Percentiles rank a stretch among this genome's conserved stretches.
These are phyloP conservation scores for Neodiprion virginianus DNA, from an alignment of 1,140 invertebrate species.

Conservation along the genomic window DNA sequence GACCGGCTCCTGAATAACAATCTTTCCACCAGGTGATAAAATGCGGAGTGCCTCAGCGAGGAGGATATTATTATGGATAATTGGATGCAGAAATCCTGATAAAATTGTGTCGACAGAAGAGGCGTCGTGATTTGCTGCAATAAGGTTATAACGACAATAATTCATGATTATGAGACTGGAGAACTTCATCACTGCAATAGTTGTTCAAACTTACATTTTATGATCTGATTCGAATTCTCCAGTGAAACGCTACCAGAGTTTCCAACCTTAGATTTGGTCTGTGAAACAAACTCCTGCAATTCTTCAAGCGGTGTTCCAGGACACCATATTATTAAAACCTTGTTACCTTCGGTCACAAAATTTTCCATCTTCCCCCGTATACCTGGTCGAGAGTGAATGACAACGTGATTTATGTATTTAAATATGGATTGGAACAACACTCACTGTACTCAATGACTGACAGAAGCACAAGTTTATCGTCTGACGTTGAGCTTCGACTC, in stretches of 20 bases:
- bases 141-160: too few species aligned
- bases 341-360: not conserved
- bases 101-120: slow-evolving; percentile 68
- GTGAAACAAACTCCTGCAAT: not conserved
- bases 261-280: not conserved
- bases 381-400: too few species aligned
- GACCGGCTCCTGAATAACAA: slow-evolving; percentile 42
- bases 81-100: slow-evolving; percentile 60
- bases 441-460: too few species aligned
- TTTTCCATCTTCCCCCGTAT: not conserved
- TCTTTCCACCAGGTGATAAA: slow-evolving; percentile 65
- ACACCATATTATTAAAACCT: not conserved
- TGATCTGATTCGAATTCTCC: not conserved
- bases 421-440: too few species aligned
- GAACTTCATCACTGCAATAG: not conserved
- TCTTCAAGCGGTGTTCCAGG: not conserved
- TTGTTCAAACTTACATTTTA: not conserved
- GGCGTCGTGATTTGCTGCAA: slow-evolving; percentile 58
- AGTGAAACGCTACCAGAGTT: not conserved
- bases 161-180: too few species aligned
- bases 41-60: slow-evolving; percentile 64
- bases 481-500: too few species aligned
- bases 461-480: too few species aligned
- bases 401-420: too few species aligned
- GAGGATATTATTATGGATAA: slow-evolving; percentile 58